Conservation (phyloP, 2,797 vertebrate species). For the Hyperoplus immaculatus region DNA sequence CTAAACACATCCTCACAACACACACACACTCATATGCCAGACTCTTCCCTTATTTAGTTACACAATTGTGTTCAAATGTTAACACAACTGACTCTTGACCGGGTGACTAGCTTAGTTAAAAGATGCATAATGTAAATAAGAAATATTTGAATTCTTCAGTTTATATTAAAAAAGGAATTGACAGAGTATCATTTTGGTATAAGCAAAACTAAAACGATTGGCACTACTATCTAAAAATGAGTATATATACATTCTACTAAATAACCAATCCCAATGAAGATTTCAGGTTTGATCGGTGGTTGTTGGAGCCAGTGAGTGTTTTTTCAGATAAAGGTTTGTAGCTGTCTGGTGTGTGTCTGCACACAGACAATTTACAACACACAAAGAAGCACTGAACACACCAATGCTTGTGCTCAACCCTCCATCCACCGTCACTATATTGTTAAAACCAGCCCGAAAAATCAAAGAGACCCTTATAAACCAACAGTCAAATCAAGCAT, state of each 20-base stretch:
- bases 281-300: not conserved
- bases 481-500: conserved; percentile 22
- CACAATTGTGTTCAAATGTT: not conserved
- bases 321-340: not conserved
- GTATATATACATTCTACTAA: not conserved
- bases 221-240: not conserved
- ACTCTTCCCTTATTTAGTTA: not conserved
- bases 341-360: conserved; percentile 4
- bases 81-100: not conserved
- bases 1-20: not conserved
- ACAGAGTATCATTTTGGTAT: not conserved
- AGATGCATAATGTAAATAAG: not conserved
- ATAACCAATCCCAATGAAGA: not conserved
- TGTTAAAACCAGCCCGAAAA: conserved; percentile 20
- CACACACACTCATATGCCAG: not conserved
- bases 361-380: conserved; percentile 47
- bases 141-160: not conserved
- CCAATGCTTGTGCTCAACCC: conserved; percentile 20
- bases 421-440: conserved; percentile 10
- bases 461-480: conserved; percentile 21
- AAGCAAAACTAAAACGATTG: not conserved
- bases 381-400: conserved; percentile 23
- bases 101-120: not conserved
- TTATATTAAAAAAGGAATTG: not conserved
- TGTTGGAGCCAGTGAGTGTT: not conserved